Conservation (phyloP, 2,888 invertebrate species). For the Eupithecia tripunctaria region DNA sequence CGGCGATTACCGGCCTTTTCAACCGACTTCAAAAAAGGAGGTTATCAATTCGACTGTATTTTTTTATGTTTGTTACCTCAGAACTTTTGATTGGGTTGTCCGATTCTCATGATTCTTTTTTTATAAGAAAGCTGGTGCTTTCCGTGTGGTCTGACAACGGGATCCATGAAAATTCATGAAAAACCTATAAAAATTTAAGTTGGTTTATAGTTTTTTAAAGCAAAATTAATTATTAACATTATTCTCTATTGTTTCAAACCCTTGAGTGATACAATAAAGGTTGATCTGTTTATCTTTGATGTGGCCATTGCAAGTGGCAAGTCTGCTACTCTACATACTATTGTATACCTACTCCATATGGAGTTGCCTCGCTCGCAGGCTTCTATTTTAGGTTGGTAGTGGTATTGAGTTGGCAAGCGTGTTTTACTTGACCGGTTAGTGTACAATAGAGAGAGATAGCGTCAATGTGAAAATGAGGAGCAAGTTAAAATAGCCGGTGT, state of each 20-base stretch:
- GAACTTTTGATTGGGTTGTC: too few species aligned
- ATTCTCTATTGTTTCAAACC: background rate
- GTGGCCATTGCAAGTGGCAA: background rate
- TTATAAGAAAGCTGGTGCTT: too few species aligned
- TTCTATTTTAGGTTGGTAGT: conserved; percentile 20
- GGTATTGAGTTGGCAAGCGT: conserved; percentile 12
- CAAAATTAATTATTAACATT: too few species aligned
- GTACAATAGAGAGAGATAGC: conserved; percentile 2
- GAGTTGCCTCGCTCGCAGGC: conserved; percentile 11
- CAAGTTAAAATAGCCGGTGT: background rate
- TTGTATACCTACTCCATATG: conserved; percentile 15
- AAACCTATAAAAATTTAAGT: too few species aligned
- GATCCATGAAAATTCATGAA: too few species aligned
- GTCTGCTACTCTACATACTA: background rate
- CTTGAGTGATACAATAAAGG: background rate
- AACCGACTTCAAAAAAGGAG: too few species aligned
- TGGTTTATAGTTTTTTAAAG: too few species aligned
- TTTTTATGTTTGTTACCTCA: too few species aligned
- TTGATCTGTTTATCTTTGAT: background rate
- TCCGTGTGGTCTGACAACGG: too few species aligned
- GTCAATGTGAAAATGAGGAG: conserved; percentile 2
- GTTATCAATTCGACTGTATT: too few species aligned
- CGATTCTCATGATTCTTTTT: too few species aligned
- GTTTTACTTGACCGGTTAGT: conserved; percentile 19
- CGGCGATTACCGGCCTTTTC: too few species aligned